Evolutionary conservation across 2,797 vertebrate species (phyloP).

Genomic region (Coregonus ussuriensis): DNA sequence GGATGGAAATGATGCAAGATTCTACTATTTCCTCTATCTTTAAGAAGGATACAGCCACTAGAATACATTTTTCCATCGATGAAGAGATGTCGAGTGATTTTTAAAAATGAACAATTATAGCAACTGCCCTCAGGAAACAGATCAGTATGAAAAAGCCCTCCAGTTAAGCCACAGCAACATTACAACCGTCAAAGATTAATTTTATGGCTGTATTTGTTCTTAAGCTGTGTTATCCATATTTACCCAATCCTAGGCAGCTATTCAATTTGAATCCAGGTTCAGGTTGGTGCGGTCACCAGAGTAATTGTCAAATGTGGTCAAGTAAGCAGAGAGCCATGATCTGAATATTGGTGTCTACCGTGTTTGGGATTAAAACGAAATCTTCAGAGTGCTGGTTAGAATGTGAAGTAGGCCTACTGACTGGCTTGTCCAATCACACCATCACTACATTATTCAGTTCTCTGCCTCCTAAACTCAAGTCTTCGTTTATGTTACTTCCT

Average conservation of each 20-base stretch:
- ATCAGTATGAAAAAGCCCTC: slow-evolving; percentile 1
- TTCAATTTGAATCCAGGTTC: background rate
- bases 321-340: background rate
- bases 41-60: background rate
- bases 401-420: background rate
- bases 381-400: background rate
- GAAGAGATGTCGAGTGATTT: slow-evolving; percentile 3
- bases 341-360: background rate
- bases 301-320: background rate
- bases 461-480: background rate
- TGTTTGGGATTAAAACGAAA: background rate
- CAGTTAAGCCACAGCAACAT: background rate
- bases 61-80: background rate
- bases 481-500: background rate
- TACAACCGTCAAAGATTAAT: background rate
- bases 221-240: background rate
- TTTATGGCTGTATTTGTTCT: background rate
- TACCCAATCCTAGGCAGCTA: background rate
- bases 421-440: slow-evolving; percentile 8
- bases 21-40: slow-evolving; percentile 13
- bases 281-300: background rate
- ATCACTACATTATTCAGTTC: background rate
- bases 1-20: slow-evolving; percentile 24
- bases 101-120: slow-evolving; percentile 1
- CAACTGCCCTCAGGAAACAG: background rate